phyloP scores from a whole-genome alignment of 2,888 invertebrate species.

The Synanthedon formicaeformis region DNA sequence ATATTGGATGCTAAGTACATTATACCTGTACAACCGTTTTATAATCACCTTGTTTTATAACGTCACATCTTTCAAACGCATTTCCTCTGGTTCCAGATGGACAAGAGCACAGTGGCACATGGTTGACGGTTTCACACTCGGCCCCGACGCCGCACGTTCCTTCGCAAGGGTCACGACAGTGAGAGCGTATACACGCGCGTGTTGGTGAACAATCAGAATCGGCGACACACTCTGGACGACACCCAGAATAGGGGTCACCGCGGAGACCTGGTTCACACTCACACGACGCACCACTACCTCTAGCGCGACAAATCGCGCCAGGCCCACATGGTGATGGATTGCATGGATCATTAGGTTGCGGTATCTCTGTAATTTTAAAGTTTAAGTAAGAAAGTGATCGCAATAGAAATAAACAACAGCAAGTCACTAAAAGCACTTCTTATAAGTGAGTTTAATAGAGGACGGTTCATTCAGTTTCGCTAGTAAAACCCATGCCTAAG shows the following conservation, averaged over 20 bases:
- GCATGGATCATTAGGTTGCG: constrained; percentile 77
- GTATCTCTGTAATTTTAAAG: constrained; percentile 38
- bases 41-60: constrained; percentile 40
- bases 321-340: constrained; percentile 85
- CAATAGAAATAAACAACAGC: neutral
- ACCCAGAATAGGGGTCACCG: constrained; percentile 82
- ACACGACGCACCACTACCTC: constrained; percentile 79
- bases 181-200: constrained; percentile 83
- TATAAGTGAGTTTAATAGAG: neutral
- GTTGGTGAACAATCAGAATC: constrained; percentile 90
- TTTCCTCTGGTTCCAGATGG: constrained; percentile 77
- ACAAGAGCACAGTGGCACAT: constrained; percentile 79
- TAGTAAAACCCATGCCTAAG: constrained; percentile 70
- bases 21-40: neutral
- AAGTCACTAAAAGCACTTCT: neutral
- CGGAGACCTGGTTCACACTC: constrained; percentile 78
- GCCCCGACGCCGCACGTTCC: constrained; percentile 88
- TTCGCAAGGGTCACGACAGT: constrained; percentile 86
- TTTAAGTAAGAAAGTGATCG: constrained; percentile 1
- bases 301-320: constrained; percentile 83
- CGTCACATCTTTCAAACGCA: constrained; percentile 74
- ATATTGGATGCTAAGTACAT: neutral
- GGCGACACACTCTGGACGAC: constrained; percentile 86
- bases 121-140: constrained; percentile 78
- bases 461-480: constrained; percentile 45